Conservation (phyloP, 2,888 invertebrate genomes). For the Philonicus albiceps region DNA sequence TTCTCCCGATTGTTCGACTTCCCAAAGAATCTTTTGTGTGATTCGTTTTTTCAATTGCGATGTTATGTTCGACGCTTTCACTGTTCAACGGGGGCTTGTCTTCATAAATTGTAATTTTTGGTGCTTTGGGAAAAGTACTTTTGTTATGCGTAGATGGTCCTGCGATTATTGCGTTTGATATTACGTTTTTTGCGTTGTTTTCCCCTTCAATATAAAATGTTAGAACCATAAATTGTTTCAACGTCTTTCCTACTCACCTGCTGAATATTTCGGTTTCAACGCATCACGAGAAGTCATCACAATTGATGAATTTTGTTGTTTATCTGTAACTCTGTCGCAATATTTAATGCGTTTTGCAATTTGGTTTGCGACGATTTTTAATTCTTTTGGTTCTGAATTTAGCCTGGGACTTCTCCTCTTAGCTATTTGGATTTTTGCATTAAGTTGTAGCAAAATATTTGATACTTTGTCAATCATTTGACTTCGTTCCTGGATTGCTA, state of each 20-base stretch:
- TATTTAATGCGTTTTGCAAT: background rate
- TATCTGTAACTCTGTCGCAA: background rate
- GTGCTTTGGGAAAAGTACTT: background rate
- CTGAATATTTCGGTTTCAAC: background rate
- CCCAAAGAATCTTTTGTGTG: background rate
- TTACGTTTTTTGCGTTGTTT: background rate
- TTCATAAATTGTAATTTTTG: conserved; percentile 9
- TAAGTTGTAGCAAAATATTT: background rate
- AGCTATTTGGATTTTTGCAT: background rate
- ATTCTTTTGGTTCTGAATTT: background rate
- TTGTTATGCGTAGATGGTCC: background rate
- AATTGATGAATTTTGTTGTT: background rate
- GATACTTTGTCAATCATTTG: background rate
- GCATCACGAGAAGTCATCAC: background rate
- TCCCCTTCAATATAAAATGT: background rate
- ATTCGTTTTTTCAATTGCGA: background rate
- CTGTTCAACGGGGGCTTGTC: background rate
- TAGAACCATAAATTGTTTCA: background rate
- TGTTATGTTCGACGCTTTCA: background rate
- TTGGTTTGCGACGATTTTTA: background rate
- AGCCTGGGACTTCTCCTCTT: background rate
- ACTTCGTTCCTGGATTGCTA: background rate
- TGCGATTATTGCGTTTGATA: conserved; percentile 1
- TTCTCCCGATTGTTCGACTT: background rate
- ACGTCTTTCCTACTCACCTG: background rate